Evolutionary conservation across 2,888 invertebrate genomes (phyloP), one percentile per base, ranked within the genome.

Genomic region (Byasa hedistus): DNA sequence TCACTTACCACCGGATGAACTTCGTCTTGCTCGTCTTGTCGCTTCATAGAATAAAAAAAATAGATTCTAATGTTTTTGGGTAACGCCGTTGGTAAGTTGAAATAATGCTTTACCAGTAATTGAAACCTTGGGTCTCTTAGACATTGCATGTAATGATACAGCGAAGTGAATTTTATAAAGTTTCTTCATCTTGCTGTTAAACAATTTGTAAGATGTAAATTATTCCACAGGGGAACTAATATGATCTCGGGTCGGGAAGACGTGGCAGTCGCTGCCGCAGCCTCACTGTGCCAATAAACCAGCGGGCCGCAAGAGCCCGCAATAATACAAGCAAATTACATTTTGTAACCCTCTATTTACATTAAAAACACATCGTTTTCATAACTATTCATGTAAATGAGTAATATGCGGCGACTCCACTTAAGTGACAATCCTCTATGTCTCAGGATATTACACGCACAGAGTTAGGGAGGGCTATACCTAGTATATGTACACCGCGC

Each of bases 171-270:
- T 27, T 27, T 27, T 27, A 27, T 27, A 39, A 15, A 39, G 39
- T 15, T 39, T 15, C 39, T 39, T 39, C 15, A 39, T 15, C 12
- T n/a, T n/a, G n/a, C n/a, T n/a, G n/a, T n/a, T n/a, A n/a, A n/a
- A n/a, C n/a, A 39, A 39, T 39, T 39, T 39, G 12, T 39, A 15
- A 15, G 39, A 15, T 39, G 12, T 39, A 39, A 39, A 39, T 79
- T 75, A 17, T 57, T 66, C 36, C 65, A 21, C 83, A 86, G 89
- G 90, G 90, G 89, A 85, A 86, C 82, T 87, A 87, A 88, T 87
- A 86, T 88, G 86, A 86, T 80, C 83, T 84, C 79, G 89, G 89
- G 89, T 87, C 87, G 89, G 89, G 89, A 83, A 81, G 87, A 87
- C 86, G 87, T 88, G 85, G 87, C 80, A 83, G 83, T 82, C 75